phyloP scores from a whole-genome alignment of 2,113 vertebrate genomes.

The Cromileptes altivelis region DNA sequence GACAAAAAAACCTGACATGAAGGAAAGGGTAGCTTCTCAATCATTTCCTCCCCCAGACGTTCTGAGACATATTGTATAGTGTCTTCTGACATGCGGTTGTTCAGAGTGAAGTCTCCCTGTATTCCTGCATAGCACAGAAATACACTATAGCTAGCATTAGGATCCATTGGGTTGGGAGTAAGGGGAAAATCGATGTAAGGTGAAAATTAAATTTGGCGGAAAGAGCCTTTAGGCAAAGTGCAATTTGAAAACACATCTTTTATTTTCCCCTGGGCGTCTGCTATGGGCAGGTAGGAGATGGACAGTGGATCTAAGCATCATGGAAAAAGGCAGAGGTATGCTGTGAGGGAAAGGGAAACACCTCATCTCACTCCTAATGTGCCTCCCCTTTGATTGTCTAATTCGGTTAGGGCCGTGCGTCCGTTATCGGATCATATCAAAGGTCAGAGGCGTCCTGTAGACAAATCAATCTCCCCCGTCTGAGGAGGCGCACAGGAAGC shows the following conservation, averaged over 20 bases:
- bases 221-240: conserved; percentile 97
- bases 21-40: conserved; percentile 44
- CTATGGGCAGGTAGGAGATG: conserved; percentile 71
- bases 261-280: conserved; percentile 89
- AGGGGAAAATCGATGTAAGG: conserved; percentile 94
- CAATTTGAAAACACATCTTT: conserved; percentile 94
- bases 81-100: conserved; percentile 43
- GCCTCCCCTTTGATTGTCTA: conserved; percentile 90
- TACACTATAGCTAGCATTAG: conserved; percentile 88
- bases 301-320: conserved; percentile 68
- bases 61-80: conserved; percentile 36
- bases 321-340: conserved; percentile 56
- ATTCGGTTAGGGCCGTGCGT: conserved; percentile 88
- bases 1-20: conserved; percentile 7
- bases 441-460: conserved; percentile 89
- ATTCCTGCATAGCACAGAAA: conserved; percentile 54
- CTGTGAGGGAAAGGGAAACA: conserved; percentile 62
- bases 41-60: conserved; percentile 31
- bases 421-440: conserved; percentile 91
- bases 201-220: conserved; percentile 97
- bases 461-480: conserved; percentile 84
- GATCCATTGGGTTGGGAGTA: conserved; percentile 87
- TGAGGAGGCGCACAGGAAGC: conserved; percentile 87
- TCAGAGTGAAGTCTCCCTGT: conserved; percentile 29
- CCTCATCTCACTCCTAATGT: conserved; percentile 84